phyloP scores from a whole-genome alignment of 2,888 invertebrate genomes.

The Chrysina gloriosa region DNA sequence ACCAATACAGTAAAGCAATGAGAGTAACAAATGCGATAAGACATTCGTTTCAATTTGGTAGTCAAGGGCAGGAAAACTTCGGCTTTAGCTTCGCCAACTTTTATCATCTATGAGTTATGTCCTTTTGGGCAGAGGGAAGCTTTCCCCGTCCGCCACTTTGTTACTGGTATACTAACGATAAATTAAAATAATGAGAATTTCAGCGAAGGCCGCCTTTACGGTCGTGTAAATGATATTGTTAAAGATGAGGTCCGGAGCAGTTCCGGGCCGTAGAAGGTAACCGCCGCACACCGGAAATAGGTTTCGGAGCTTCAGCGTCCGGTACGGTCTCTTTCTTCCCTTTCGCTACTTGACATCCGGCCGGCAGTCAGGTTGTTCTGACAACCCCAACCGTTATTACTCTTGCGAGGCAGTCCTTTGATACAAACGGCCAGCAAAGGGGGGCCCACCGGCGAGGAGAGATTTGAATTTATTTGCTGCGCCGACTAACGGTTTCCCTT shows the following conservation, averaged over 20 bases:
- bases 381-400: slow-evolving; percentile 38
- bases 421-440: slow-evolving; percentile 7
- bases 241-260: slow-evolving; percentile 34
- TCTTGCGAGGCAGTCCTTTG: slow-evolving; percentile 20
- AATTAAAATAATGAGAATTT: slow-evolving; percentile 38
- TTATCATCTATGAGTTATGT: slow-evolving; percentile 26
- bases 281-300: slow-evolving; percentile 30
- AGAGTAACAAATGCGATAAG: neutral
- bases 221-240: slow-evolving; percentile 37
- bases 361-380: slow-evolving; percentile 42
- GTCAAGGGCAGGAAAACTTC: neutral
- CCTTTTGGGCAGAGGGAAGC: neutral
- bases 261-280: slow-evolving; percentile 26
- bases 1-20: neutral
- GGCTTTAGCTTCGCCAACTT: slow-evolving; percentile 16
- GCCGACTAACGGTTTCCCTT: slow-evolving; percentile 10
- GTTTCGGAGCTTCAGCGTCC: slow-evolving; percentile 26
- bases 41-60: neutral
- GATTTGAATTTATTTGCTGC: slow-evolving; percentile 35
- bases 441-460: neutral
- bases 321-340: slow-evolving; percentile 26
- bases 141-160: slow-evolving; percentile 24
- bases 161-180: slow-evolving; percentile 14
- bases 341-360: slow-evolving; percentile 40
- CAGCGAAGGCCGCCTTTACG: slow-evolving; percentile 18